Conservation (phyloP, 2,888 invertebrate species). For the Tipula lateralis region DNA sequence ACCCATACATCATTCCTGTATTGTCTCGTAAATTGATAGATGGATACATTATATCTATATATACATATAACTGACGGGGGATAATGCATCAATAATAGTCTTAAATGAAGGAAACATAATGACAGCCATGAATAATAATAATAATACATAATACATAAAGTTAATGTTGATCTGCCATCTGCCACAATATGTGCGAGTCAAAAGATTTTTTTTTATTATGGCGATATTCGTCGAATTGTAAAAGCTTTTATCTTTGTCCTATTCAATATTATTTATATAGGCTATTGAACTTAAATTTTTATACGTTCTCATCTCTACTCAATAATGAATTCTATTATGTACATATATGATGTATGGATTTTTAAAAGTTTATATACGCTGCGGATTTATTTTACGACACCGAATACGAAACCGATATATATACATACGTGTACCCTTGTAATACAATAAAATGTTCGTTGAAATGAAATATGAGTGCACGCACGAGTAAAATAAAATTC, state of each 20-base stretch:
- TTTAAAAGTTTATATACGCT: neutral
- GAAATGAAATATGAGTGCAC: no score
- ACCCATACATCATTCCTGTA: neutral
- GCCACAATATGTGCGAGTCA: neutral
- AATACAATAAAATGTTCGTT: no score
- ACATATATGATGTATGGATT: neutral
- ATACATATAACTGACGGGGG: neutral
- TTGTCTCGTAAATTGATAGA: neutral
- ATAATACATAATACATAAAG: neutral
- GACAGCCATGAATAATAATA: neutral
- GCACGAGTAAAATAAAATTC: no score
- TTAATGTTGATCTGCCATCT: neutral
- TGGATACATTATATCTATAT: neutral
- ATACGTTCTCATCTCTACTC: neutral
- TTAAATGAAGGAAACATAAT: neutral
- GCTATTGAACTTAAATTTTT: neutral
- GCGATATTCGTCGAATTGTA: neutral
- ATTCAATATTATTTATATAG: neutral
- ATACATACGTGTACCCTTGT: neutral
- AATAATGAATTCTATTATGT: neutral
- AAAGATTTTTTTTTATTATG: neutral
- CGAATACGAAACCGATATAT: neutral
- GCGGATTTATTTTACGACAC: neutral
- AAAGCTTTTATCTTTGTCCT: neutral
- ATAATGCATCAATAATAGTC: neutral